phyloP scores from a whole-genome alignment of 2,797 vertebrate genomes.

The Melanotaenia maccullochi region DNA sequence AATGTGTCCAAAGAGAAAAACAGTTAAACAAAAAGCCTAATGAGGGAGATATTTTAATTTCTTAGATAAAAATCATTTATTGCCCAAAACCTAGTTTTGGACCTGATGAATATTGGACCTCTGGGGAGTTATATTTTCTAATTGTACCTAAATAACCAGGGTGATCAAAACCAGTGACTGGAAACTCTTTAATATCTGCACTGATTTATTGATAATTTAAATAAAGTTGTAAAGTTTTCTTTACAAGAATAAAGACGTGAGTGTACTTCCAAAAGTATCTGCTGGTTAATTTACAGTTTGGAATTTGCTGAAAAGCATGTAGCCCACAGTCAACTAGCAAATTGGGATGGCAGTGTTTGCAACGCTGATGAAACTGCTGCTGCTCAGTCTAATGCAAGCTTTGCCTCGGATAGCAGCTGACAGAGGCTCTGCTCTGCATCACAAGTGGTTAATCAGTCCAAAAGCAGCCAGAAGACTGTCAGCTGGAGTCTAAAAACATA shows the following conservation, averaged over 20 bases:
- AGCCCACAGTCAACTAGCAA: constrained; percentile 35
- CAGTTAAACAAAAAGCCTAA: neutral
- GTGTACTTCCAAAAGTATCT: constrained; percentile 16
- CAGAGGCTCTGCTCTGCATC: constrained; percentile 53
- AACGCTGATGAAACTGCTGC: constrained; percentile 54
- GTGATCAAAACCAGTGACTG: neutral
- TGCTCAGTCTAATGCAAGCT: constrained; percentile 39
- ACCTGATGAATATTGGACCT: neutral
- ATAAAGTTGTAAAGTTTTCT: neutral
- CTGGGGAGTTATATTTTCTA: neutral
- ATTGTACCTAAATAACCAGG: neutral
- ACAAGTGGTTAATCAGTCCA: constrained; percentile 9
- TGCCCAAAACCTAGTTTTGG: neutral
- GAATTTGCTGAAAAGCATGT: constrained; percentile 37
- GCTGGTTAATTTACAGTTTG: constrained; percentile 48
- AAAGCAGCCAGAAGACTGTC: constrained; percentile 38
- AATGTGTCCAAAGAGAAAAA: neutral
- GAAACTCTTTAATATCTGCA: neutral
- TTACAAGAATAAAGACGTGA: neutral
- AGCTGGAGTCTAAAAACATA: constrained; percentile 25
- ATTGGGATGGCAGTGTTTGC: constrained; percentile 51
- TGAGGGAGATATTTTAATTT: neutral
- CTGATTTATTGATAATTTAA: neutral
- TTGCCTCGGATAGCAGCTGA: constrained; percentile 31
- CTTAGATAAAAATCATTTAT: neutral